Conservation (phyloP, 2,888 invertebrate species). For the Chloroclystis v-ata region DNA sequence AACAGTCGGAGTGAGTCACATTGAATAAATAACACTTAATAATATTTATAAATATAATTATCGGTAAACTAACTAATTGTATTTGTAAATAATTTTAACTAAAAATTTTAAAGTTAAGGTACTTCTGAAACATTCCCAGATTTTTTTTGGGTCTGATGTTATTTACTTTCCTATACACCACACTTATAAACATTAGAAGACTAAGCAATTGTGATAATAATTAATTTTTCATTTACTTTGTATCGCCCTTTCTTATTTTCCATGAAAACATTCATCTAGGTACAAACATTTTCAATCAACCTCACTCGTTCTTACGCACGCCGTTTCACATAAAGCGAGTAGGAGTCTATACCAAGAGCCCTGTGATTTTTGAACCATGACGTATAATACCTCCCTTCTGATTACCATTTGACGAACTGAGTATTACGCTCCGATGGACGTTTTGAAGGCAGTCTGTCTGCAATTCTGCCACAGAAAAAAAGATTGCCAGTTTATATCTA, state of each 20-base stretch:
- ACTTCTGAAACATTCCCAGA: too few relatives aligned
- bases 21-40: too few relatives aligned
- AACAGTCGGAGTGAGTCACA: too few relatives aligned
- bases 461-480: slow-evolving; percentile 50
- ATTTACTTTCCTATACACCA: too few relatives aligned
- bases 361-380: slow-evolving; percentile 75
- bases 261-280: slow-evolving; percentile 13
- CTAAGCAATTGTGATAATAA: too few relatives aligned
- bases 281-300: slow-evolving; percentile 36
- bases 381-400: slow-evolving; percentile 66
- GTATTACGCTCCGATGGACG: slow-evolving; percentile 68
- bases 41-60: too few relatives aligned
- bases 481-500: slow-evolving; percentile 51
- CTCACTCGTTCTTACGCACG: slow-evolving; percentile 41
- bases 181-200: too few relatives aligned
- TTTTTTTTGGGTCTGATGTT: too few relatives aligned
- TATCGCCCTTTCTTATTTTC: slow-evolving; percentile 11
- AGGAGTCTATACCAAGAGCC: slow-evolving; percentile 51
- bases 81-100: too few relatives aligned
- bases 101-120: too few relatives aligned
- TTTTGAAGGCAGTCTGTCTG: slow-evolving; percentile 57
- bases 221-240: too few relatives aligned
- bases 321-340: slow-evolving; percentile 56
- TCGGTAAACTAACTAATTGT: too few relatives aligned
- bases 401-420: slow-evolving; percentile 74